Evolutionary conservation across 1,140 invertebrate genomes (phyloP), one percentile per base, ranked within the genome.

Genomic region (Melitaea cinxia): DNA sequence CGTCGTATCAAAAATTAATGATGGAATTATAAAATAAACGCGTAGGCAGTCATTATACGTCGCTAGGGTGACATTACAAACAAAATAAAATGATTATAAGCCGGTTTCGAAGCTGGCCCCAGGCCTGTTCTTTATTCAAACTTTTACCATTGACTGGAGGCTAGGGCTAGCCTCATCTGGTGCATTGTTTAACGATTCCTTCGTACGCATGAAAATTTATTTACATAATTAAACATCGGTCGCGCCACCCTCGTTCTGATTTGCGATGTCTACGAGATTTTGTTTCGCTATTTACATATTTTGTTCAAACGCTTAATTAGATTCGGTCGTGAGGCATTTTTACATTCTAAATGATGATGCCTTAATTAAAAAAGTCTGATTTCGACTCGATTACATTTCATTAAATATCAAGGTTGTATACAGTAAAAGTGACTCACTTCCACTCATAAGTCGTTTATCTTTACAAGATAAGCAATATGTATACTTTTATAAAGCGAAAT

Each of bases 181-280:
- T 72, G 80, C 78, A 85, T 85, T 87, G 84, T 89, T 88, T 83
- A 77, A 82, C 72, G 76, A 82, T 77, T 79, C 75, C 78, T 85
- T 78, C 74, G 73, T 82, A 86, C 83, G 87, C 83, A 88, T 86
- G 80, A 80, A 85, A 85, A 84, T 84, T 81, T 86, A 88, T 90
- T 90, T 88, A 85, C 85, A 88, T 90, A 88, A 88, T 88, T 88
- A 90, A 88, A 83, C 80, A 83, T 76, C 74, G 81, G 67, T 64
- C 70, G 60, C 65, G 65, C 70, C 75, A 79, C 81, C 82, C 83
- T 73, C 73, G 77, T 79, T 85, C 78, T 86, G 84, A 88, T 89
- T 87, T 86, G 82, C 73, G 78, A 83, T 85, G 80, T 85, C 82
- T 81, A 84, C 77, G 77, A 65, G 77, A 79, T 80, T 81, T 82